A percentile compares a stretch with the other conserved stretches of the same genome.
phyloP scores from a whole-genome alignment of 2,888 invertebrate genomes.

The Biston stratarius region DNA sequence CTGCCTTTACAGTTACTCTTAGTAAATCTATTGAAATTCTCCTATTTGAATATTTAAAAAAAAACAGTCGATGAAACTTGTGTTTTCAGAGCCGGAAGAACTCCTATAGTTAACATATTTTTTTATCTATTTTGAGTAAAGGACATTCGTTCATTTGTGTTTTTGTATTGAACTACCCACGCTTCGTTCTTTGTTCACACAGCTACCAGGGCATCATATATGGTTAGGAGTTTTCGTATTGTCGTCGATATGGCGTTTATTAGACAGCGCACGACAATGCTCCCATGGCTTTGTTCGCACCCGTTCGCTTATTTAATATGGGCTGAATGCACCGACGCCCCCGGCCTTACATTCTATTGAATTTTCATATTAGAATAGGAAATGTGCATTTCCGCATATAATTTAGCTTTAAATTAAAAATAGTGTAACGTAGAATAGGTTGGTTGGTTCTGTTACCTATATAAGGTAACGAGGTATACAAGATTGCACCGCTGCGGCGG shows the following conservation, averaged over 20 bases:
- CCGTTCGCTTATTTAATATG: conserved; percentile 47
- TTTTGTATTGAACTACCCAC: neutral
- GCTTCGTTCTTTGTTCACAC: conserved; percentile 7
- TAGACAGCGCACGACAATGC: conserved; percentile 41
- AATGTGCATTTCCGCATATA: conserved; percentile 26
- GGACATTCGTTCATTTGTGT: neutral
- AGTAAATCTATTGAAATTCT: conserved; percentile 1
- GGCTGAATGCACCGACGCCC: conserved; percentile 38
- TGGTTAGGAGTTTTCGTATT: conserved; percentile 27
- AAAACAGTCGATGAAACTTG: neutral
- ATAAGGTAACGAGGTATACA: too few species aligned
- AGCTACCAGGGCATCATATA: conserved; percentile 37
- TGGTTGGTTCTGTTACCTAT: too few species aligned
- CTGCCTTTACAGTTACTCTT: neutral
- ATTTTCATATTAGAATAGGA: conserved; percentile 27
- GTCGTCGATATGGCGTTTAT: conserved; percentile 43
- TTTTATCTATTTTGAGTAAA: neutral
- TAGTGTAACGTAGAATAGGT: neutral
- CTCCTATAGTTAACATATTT: neutral
- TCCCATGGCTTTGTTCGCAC: conserved; percentile 48
- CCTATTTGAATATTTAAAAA: neutral
- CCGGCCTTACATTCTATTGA: conserved; percentile 27
- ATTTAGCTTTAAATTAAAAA: conserved; percentile 10
- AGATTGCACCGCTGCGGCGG: conserved; percentile 7
- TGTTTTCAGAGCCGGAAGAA: neutral